Evolutionary conservation across 2,888 invertebrate genomes (phyloP).

Genomic region (Hypomecis atomaria): DNA sequence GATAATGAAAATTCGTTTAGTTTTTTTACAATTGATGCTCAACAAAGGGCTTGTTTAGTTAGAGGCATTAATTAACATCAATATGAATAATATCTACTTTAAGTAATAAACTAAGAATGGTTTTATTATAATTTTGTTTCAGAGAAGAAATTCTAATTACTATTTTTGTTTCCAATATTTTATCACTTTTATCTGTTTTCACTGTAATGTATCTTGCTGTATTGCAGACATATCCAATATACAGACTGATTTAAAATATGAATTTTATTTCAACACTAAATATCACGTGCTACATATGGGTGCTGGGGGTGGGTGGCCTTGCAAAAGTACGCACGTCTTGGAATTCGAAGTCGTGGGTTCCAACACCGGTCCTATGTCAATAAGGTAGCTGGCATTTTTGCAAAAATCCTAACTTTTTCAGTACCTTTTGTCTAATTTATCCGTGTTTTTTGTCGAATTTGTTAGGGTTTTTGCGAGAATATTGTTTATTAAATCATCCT

Average conservation of each 20-base stretch:
- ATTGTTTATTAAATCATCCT: too few species aligned
- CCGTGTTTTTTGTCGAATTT: too few species aligned
- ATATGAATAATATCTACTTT: conserved; percentile 78
- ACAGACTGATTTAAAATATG: conserved; percentile 82
- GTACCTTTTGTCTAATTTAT: too few species aligned
- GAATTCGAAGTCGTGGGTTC: too few species aligned
- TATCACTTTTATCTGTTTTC: conserved; percentile 84
- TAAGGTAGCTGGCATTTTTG: too few species aligned
- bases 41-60: conserved; percentile 80
- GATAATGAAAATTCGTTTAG: conserved; percentile 66
- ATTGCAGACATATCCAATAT: conserved; percentile 86
- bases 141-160: conserved; percentile 83
- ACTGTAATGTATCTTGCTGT: conserved; percentile 85
- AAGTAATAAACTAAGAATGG: conserved; percentile 80
- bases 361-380: too few species aligned
- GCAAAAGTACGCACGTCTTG: not conserved
- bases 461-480: too few species aligned
- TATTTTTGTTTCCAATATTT: conserved; percentile 85
- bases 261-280: conserved; percentile 51
- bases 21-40: conserved; percentile 75
- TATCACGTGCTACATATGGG: not conserved
- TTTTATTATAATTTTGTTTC: conserved; percentile 84
- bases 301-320: not conserved
- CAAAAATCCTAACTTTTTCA: too few species aligned
- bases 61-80: conserved; percentile 84